phyloP scores from a whole-genome alignment of 1,140 invertebrate species.

The Rhizoglyphus robini region DNA sequence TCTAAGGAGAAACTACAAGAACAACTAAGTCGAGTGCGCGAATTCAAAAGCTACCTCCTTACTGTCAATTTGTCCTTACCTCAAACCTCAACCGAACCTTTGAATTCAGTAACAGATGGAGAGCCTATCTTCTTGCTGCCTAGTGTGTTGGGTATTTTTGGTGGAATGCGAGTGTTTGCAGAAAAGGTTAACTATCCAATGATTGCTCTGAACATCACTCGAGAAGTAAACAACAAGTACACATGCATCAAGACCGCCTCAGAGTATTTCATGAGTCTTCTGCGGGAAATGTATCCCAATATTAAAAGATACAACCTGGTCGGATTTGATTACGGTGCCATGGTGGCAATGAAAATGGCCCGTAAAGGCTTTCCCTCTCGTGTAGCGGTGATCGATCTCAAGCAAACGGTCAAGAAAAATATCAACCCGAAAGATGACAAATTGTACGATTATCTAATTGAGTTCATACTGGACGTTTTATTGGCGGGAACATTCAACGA shows the following conservation, averaged over 20 bases:
- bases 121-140: conserved; percentile 19
- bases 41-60: not conserved
- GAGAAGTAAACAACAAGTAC: conserved; percentile 13
- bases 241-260: not conserved
- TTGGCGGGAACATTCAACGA: not conserved
- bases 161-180: not conserved
- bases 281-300: not conserved
- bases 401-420: too few species aligned
- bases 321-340: conserved; percentile 87
- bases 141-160: conserved; percentile 17
- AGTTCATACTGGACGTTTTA: not conserved
- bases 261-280: not conserved
- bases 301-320: conserved; percentile 53
- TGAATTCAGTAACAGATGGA: conserved; percentile 31
- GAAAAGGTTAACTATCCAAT: not conserved
- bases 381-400: not conserved
- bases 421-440: too few species aligned
- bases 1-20: not conserved
- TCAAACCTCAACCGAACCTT: conserved; percentile 35
- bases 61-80: not conserved
- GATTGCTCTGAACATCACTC: conserved; percentile 20
- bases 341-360: conserved; percentile 48
- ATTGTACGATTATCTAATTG: not conserved
- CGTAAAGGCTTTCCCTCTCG: too few species aligned
- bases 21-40: not conserved